phyloP scores from a whole-genome alignment of 2,888 invertebrate species.

The Anthrax anthrax region DNA sequence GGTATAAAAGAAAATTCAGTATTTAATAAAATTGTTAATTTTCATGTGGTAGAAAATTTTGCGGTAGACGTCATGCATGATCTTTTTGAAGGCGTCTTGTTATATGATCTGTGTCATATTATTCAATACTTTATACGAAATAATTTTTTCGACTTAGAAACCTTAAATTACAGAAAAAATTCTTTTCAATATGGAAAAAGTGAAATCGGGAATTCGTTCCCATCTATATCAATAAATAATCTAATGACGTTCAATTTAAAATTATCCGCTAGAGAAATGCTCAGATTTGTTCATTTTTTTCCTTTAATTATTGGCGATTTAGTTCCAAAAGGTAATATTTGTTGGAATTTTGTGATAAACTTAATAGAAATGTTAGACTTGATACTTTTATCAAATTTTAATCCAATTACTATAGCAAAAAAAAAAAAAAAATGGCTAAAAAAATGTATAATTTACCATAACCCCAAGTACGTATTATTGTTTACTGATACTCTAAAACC shows the following conservation, averaged over 20 bases:
- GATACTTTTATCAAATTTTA: background rate
- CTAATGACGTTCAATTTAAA: background rate
- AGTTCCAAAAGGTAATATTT: background rate
- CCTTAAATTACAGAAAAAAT: background rate
- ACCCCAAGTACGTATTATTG: background rate
- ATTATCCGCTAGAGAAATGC: background rate
- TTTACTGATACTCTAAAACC: background rate
- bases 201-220: background rate
- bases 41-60: slow-evolving; percentile 1
- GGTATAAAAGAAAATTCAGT: background rate
- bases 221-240: background rate
- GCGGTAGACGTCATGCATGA: slow-evolving; percentile 1
- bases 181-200: background rate
- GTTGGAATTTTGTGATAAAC: background rate
- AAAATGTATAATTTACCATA: background rate
- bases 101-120: background rate
- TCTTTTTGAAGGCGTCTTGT: background rate
- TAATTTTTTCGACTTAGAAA: background rate
- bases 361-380: background rate
- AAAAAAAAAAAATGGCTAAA: too few species aligned
- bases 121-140: background rate
- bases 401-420: background rate
- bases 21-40: background rate
- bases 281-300: background rate
- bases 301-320: background rate